phyloP scores from a whole-genome alignment of 2,888 invertebrate species.

The Ceriagrion tenellum region DNA sequence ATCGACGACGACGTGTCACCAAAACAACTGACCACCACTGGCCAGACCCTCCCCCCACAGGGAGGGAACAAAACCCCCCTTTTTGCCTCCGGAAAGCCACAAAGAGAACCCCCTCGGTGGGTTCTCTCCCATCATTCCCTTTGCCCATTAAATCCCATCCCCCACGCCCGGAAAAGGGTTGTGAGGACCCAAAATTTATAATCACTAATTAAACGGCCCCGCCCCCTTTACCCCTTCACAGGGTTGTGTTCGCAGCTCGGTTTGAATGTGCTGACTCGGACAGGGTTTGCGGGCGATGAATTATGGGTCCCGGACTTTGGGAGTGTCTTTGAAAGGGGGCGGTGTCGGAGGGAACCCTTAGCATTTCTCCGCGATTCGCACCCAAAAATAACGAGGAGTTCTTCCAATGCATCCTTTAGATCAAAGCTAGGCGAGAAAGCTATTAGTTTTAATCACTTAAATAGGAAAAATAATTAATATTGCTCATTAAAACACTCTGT shows the following conservation, averaged over 20 bases:
- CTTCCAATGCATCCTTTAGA: not conserved
- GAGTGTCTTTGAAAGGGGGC: not conserved
- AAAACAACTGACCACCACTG: not conserved
- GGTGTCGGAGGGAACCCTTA: not conserved
- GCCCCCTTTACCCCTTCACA: not conserved
- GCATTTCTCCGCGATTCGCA: not conserved
- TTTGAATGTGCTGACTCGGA: not conserved
- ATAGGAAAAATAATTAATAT: no score
- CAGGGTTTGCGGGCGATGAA: not conserved
- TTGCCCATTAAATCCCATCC: not conserved
- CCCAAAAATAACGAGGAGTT: not conserved
- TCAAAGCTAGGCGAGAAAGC: no score
- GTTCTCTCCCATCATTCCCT: not conserved
- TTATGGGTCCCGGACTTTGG: not conserved
- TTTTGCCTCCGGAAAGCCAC: not conserved
- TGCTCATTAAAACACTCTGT: no score
- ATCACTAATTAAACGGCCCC: slow-evolving; percentile 58
- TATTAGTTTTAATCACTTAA: no score
- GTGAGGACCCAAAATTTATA: slow-evolving; percentile 16
- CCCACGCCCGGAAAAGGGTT: not conserved
- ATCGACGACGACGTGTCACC: not conserved
- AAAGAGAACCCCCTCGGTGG: not conserved
- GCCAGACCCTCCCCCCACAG: not conserved
- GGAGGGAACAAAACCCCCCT: not conserved
- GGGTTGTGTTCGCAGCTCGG: not conserved